phyloP scores from a whole-genome alignment of 2,888 invertebrate species.

The Drosophila mercatorum region DNA sequence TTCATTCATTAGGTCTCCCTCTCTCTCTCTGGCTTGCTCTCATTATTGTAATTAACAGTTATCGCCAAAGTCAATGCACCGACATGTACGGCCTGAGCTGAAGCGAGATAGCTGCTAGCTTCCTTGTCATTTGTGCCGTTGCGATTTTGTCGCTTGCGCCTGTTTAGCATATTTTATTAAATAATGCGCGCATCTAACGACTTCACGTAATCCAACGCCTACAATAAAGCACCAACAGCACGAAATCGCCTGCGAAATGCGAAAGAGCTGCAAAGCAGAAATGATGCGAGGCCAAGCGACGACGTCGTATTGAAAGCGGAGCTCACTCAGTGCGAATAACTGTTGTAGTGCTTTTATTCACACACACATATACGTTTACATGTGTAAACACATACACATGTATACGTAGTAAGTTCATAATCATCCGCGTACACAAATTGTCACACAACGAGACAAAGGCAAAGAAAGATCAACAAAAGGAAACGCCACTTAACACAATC shows the following conservation, averaged over 20 bases:
- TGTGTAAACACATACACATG: constrained; percentile 5
- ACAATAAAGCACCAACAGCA: constrained; percentile 15
- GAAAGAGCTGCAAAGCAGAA: constrained; percentile 33
- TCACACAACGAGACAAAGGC: constrained; percentile 33
- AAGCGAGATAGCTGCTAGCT: constrained; percentile 17
- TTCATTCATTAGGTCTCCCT: constrained; percentile 11
- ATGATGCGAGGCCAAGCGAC: constrained; percentile 38
- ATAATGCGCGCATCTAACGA: constrained; percentile 61
- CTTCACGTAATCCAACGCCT: constrained; percentile 64
- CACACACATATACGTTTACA: background rate
- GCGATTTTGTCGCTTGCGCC: constrained; percentile 47
- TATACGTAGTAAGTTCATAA: constrained; percentile 23
- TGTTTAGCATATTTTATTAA: constrained; percentile 70
- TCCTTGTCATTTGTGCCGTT: constrained; percentile 35
- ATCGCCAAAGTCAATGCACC: constrained; percentile 66
- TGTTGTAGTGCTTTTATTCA: constrained; percentile 51
- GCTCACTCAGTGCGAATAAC: constrained; percentile 30
- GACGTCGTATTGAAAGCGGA: constrained; percentile 39
- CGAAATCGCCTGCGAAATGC: constrained; percentile 39
- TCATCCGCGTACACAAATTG: constrained; percentile 41
- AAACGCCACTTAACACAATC: constrained; percentile 12
- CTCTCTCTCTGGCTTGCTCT: constrained; percentile 6
- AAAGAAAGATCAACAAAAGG: constrained; percentile 16
- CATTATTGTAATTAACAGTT: constrained; percentile 56
- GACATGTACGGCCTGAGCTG: constrained; percentile 44